Conservation (phyloP, 2,113 vertebrate species). For the Syngnathus floridae region DNA sequence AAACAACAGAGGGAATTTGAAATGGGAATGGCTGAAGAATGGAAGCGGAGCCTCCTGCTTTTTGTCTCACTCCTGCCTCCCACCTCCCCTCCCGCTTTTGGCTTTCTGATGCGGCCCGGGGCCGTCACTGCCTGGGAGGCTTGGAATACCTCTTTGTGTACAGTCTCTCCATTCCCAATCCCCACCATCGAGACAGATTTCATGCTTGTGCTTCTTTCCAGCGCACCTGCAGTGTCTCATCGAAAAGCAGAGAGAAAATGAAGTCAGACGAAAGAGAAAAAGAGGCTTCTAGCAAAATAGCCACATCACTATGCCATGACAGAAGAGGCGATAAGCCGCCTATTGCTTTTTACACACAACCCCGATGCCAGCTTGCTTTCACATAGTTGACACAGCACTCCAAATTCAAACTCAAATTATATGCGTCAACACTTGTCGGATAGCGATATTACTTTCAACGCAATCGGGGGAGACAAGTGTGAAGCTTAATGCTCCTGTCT, state of each 20-base stretch:
- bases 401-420: not conserved
- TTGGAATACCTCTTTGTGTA: conserved; percentile 43
- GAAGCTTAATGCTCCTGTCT: not conserved
- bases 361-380: not conserved
- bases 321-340: not conserved
- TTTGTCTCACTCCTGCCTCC: conserved; percentile 38
- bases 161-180: conserved; percentile 20
- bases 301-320: not conserved
- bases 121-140: conserved; percentile 40
- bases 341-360: not conserved
- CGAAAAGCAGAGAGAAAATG: conserved; percentile 33
- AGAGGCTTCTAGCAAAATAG: not conserved
- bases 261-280: conserved; percentile 39
- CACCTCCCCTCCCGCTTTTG: conserved; percentile 22
- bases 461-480: not conserved
- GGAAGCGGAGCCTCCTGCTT: conserved; percentile 51
- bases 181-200: conserved; percentile 54
- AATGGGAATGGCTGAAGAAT: conserved; percentile 55
- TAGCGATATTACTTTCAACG: not conserved
- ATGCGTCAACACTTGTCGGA: not conserved
- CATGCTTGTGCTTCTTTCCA: conserved; percentile 53
- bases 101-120: conserved; percentile 26
- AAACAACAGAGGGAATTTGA: conserved; percentile 54
- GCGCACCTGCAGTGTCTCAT: conserved; percentile 61
- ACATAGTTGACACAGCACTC: not conserved